A percentile compares a stretch with the other conserved stretches of the same genome.
Conservation (phyloP, 2,113 vertebrate genomes). For the Colossoma macropomum region DNA sequence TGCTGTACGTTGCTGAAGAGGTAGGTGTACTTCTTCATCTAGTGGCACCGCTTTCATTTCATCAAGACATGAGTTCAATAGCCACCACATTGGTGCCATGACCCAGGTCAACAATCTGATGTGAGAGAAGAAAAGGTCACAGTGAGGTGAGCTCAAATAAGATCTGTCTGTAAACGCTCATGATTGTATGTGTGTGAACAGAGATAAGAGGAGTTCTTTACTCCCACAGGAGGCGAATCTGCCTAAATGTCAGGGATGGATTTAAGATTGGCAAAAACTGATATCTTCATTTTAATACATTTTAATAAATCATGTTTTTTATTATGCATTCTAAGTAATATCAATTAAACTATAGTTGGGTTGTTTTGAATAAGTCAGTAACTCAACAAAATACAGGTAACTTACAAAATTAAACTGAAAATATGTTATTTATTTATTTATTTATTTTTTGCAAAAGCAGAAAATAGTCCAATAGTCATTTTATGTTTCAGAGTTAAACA, state of each 20-base stretch:
- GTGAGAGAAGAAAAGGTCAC: neutral
- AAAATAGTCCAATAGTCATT: too few relatives aligned
- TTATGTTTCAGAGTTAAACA: too few relatives aligned
- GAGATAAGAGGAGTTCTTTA: neutral
- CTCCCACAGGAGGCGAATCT: neutral
- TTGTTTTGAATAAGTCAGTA: too few relatives aligned
- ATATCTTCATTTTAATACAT: too few relatives aligned
- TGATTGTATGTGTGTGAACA: neutral
- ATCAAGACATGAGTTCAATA: neutral
- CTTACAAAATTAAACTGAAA: too few relatives aligned
- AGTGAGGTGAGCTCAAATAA: neutral
- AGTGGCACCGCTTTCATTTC: neutral
- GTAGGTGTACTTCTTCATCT: neutral
- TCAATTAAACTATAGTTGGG: too few relatives aligned
- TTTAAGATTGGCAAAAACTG: too few relatives aligned
- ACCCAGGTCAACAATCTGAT: slow-evolving; percentile 11
- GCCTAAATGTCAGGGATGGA: neutral
- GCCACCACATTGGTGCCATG: neutral
- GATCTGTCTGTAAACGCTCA: neutral
- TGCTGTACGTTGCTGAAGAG: neutral
- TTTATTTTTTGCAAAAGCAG: too few relatives aligned
- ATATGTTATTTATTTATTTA: too few relatives aligned
- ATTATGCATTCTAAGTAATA: too few relatives aligned
- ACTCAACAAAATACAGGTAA: too few relatives aligned
- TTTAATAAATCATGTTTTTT: too few relatives aligned